Base-by-base conservation (phyloP, 2,797 vertebrate genomes). In the Eospalax fontanierii region DNA sequence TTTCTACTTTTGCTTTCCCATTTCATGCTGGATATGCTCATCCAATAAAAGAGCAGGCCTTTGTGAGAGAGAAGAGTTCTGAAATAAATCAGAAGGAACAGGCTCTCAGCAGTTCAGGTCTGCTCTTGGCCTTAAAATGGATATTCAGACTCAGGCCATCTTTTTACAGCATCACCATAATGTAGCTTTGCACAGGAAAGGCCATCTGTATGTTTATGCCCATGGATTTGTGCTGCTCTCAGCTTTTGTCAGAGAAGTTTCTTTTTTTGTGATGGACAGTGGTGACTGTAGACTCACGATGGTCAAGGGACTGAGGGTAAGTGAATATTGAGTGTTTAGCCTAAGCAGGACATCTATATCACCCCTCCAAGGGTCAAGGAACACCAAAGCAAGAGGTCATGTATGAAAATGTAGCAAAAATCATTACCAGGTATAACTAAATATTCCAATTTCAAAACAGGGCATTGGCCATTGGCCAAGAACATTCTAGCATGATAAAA, bases 401-500 rank as follows among this genome's bases (percentile, higher is more conserved):
- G n/a, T 38, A 57, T 71, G n/a, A 59, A 87, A 14, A 33, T 35
- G 61, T 63, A 5, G 59, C 38, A 22, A 14, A 26, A 5, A 40
- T 1, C 30, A 74, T 19, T 57, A 38, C 57, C 73, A 43, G 30
- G 6, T 9, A 33, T 61, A 61, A 86, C 38, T 57, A 57, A 59
- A 6, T 21, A 26, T 73, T 5, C 50, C 59, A 40, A 40, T 40
- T 59, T 59, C 46, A 11, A 71, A 59, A 70, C 54, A 70, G 38
- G 11, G 46, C 11, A 46, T 46, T 5, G 12, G 21, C 40, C 46
- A 63, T 35, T 79, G 38, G 11, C 65, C 66, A n/a, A 83, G 86
- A 59, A 81, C 85, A 92, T 68, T n/a, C 24, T 71, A 92, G 10
- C 28, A 68, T 76, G 4, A 75, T 89, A 50, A 63, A 92, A 75